Evolutionary conservation across 2,797 vertebrate species (phyloP), one percentile per base, ranked within the genome.

Genomic region (Nannoperca obscura): DNA sequence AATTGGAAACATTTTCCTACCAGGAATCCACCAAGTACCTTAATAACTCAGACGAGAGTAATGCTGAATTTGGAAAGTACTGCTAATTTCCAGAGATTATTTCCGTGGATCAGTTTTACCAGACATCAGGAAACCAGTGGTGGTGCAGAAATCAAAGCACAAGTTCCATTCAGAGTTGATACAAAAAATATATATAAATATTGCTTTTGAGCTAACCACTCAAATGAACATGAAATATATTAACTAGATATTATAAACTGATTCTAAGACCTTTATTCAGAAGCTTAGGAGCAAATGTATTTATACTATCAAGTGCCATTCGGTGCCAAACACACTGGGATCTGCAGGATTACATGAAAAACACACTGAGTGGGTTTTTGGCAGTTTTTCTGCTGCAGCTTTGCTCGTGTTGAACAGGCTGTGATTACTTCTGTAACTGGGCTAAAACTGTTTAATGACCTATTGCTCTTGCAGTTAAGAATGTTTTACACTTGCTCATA

Each of bases 321-420:
- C 27, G 5, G 57, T 62, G 15, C 52, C 81, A 67, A 61, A 77
- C 59, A 52, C 5, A 1, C 32, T 72, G 59, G 71, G 53, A 61
- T 79, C 71, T 72, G 58, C 49, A 13, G 74, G 52, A 71, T 79
- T 81, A 62, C 3, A 50, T 47, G 63, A 19, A 53, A 64, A 83
- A 77, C 47, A n/a, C 42, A 50, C 17, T 47, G 58, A 53, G 57
- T 53, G 62, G 6, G 22, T 46, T 74, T 76, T 58, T 77, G 77
- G 82, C 78, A 55, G 80, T 52, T 74, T 36, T 62, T 62, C 54
- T 47, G 20, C 40, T 53, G 62, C 32, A 71, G 64, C 72, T 74
- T 76, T 74, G 55, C 30, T 55, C 1, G 1, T 55, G 57, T 76
- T 65, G 2, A 3, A 38, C 54, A 65, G 55, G 13, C 49, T 38